Evolutionary conservation across 2,888 invertebrate genomes (phyloP), one percentile per base, ranked within the genome.

Genomic region (Rotaria sp.): DNA sequence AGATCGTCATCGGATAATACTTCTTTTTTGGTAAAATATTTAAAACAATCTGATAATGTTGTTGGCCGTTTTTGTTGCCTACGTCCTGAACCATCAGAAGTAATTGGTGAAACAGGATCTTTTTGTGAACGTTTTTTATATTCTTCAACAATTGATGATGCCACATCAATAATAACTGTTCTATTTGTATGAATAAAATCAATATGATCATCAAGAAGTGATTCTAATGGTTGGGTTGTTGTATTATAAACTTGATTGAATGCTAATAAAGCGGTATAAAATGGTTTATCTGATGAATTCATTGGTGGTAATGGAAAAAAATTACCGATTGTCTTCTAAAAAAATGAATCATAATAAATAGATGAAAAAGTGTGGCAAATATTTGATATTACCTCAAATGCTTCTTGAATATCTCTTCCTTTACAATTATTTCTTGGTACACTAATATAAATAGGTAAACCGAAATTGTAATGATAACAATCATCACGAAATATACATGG

Each of bases 1-100:
- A 92, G 92, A 89, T 93, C 93, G 87, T 93, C 91, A 87, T 92
- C 92, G 84, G 93, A 92, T 35, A 93, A 90, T 88, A 92, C 91
- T 88, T 93, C 93, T 52, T 91, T 91, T 52, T 91, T 92, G 5
- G 93, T 93, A 89, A 93, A 93, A 84, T 93, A 89, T 84, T 92
- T 91, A 52, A 93, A 89, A 88, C 93, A 93, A 87, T 93, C 93
- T 85, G 90, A 89, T 55, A 93, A 90, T 84, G 91, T 91, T 75
- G 92, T 90, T 50, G 30, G 21, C 45, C 24, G 48, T 55, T 74
- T 84, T 48, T 35, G 48, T 84, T 38, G 52, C 41, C 21, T n/a
- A 38, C 24, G 38, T 45, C 2, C 10, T 38, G 24, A 52, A 57
- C 10, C 26, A n/a, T 8, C 1, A 2, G 1, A 38, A 24, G 18